A percentile compares a stretch with the other conserved stretches of the same genome.
Conservation (phyloP, 2,888 invertebrate genomes). For the Cephonodes hylas region DNA sequence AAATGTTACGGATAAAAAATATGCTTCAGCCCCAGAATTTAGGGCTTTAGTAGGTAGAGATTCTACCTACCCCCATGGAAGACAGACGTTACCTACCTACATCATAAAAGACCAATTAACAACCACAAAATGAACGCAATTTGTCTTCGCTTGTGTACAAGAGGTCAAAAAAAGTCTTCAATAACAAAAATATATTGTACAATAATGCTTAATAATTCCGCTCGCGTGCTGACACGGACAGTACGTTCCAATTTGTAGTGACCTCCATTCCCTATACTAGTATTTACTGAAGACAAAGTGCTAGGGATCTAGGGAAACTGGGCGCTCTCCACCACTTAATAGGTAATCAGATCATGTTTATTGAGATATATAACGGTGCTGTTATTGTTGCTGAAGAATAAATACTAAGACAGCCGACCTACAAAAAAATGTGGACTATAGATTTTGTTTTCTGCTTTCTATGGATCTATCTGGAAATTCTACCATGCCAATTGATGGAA, state of each 20-base stretch:
- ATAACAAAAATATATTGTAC: neutral
- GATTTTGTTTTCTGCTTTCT: too few species aligned
- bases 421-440: too few species aligned
- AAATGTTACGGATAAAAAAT: too few species aligned
- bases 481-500: too few species aligned
- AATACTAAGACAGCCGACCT: neutral
- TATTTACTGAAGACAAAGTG: neutral
- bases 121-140: neutral
- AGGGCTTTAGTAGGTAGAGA: too few species aligned
- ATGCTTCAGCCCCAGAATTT: too few species aligned
- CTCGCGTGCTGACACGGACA: neutral
- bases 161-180: neutral
- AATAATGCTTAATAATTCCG: neutral
- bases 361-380: slow-evolving; percentile 1
- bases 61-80: neutral
- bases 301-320: neutral
- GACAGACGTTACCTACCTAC: neutral
- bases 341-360: slow-evolving; percentile 8
- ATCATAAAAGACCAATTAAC: neutral
- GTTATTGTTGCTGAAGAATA: neutral
- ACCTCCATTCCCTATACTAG: neutral
- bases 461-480: too few species aligned
- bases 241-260: neutral
- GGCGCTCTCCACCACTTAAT: neutral
- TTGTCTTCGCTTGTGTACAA: neutral